Evolutionary conservation across 2,797 vertebrate species (phyloP).

Genomic region (Arctocebus calabarensis): DNA sequence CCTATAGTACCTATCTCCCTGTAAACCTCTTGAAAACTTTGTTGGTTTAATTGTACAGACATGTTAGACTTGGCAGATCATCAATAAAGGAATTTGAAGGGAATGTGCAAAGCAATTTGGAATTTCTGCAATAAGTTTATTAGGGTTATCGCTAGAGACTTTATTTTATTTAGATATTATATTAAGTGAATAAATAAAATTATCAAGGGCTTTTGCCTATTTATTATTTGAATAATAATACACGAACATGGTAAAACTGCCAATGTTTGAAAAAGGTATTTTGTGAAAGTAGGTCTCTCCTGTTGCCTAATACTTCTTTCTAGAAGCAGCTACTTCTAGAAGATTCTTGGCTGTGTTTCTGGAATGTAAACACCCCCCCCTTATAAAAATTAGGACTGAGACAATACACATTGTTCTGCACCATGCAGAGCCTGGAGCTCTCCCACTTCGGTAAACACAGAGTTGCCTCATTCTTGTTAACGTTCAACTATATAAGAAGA

Average conservation of each 20-base stretch:
- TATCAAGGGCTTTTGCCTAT: constrained; percentile 10
- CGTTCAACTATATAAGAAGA: background rate
- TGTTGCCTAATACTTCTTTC: background rate
- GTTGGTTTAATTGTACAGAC: constrained; percentile 17
- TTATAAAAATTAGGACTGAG: background rate
- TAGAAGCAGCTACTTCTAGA: background rate
- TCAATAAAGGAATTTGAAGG: constrained; percentile 72
- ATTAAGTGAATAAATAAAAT: constrained; percentile 50
- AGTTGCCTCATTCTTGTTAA: background rate
- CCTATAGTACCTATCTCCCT: too few species aligned
- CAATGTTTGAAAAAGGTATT: background rate
- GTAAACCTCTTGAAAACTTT: constrained; percentile 63
- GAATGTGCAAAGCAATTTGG: constrained; percentile 64
- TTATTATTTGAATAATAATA: constrained; percentile 33
- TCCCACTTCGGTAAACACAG: background rate
- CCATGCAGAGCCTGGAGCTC: background rate
- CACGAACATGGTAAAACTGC: constrained; percentile 15
- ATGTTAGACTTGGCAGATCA: constrained; percentile 59
- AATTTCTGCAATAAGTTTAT: constrained; percentile 61
- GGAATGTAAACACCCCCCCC: background rate
- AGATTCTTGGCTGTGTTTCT: background rate
- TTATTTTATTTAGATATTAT: constrained; percentile 46
- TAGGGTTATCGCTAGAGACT: constrained; percentile 1
- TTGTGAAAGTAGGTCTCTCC: background rate
- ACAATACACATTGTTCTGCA: background rate